Evolutionary conservation across 2,888 invertebrate species (phyloP), one percentile per base, ranked within the genome.

Genomic region (Epicampocera succincta): DNA sequence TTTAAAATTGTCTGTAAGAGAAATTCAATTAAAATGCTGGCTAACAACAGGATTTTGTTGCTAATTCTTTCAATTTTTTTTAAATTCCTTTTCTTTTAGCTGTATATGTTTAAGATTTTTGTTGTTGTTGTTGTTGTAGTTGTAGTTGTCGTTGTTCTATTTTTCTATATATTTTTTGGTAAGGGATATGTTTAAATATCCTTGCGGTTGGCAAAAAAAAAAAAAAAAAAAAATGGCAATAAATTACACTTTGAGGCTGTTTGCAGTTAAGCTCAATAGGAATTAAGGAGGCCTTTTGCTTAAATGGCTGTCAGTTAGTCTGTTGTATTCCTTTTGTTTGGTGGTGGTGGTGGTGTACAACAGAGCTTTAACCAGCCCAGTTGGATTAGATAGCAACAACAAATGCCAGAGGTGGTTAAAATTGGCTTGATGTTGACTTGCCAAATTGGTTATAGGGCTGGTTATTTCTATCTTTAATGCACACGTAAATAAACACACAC

Each of bases 1-100:
- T 58, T 58, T 46, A 13, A 69, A 80, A 72, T 68, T 61, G 61
- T 44, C 63, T 72, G 74, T 61, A 48, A 66, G 66, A 72, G 72
- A 81, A 81, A 81, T 76, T 81, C 80, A 81, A 81, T 81, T 81
- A 81, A 81, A 81, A 76, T 72, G 56, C 72, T 81, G 80, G 72
- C 80, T 68, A 72, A 76, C 72, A 81, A 76, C 76, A 56, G 72
- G 50, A 48, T 56, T 73, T 56, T 60, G 66, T 72, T 72, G 61
- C 52, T 76, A 46, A 69, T 61, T 72, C 38, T 74, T 61, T 38
- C 33, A 6, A 42, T 50, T 75, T 56, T 50, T 74, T 4, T n/a
- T 54, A 3, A 40, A 11, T 56, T 56, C 29, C 13, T 4, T 46
- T 63, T 54, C 19, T 19, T 42, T 63, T 42, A 40, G 29, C 25